These are phyloP conservation scores for Cephus sareptanus DNA, from an alignment of 2,888 invertebrate species.

Conservation along the genomic window DNA sequence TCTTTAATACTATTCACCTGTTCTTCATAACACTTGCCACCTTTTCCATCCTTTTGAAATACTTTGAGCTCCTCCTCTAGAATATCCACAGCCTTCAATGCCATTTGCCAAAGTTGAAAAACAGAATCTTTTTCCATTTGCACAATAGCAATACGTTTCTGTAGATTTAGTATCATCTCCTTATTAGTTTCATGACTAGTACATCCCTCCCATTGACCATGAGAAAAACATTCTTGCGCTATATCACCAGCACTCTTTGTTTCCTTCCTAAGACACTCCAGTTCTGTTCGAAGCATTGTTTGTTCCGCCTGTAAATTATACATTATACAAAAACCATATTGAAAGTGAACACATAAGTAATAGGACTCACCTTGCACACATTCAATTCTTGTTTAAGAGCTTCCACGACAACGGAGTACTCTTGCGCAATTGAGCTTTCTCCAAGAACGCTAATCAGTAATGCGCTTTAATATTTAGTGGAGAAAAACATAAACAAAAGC, in stretches of 20 bases:
- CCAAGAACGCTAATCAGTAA: conserved; percentile 33
- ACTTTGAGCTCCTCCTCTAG: conserved; percentile 76
- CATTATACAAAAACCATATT: not conserved
- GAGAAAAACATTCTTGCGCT: conserved; percentile 39
- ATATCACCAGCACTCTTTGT: conserved; percentile 40
- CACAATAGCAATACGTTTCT: conserved; percentile 50
- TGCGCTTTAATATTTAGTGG: not conserved
- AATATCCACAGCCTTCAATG: conserved; percentile 74
- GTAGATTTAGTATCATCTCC: conserved; percentile 46
- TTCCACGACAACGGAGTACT: conserved; percentile 45
- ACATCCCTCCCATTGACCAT: conserved; percentile 39
- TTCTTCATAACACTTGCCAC: conserved; percentile 47
- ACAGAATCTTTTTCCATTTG: conserved; percentile 74
- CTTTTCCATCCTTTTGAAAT: conserved; percentile 48
- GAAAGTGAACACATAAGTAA: not conserved
- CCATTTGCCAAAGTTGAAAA: conserved; percentile 75
- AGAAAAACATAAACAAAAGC: not conserved
- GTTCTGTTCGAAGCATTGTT: conserved; percentile 43
- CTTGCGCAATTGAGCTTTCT: conserved; percentile 37
- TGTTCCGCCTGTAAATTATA: conserved; percentile 50
- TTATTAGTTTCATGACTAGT: conserved; percentile 24
- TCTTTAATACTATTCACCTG: conserved; percentile 60
- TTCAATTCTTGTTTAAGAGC: conserved; percentile 47
- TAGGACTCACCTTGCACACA: conserved; percentile 47
- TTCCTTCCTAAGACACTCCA: conserved; percentile 43